A percentile compares a stretch with the other conserved stretches of the same genome.
Conservation (phyloP, 1,140 invertebrate genomes). For the Phymorhynchus buccinoides region DNA sequence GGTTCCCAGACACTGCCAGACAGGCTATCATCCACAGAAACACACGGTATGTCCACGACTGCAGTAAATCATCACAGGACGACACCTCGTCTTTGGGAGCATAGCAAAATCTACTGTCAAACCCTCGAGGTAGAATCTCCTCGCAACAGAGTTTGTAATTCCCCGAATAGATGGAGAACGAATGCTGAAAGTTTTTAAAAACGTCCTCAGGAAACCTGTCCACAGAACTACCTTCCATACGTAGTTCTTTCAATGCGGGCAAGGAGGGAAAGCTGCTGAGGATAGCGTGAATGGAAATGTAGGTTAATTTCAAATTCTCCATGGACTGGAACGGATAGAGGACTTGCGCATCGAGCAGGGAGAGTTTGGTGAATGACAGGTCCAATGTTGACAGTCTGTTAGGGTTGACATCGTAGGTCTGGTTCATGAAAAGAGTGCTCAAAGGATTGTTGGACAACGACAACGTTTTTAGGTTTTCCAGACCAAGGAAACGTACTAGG, state of each 20-base stretch:
- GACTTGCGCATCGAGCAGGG: background rate
- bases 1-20: background rate
- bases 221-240: background rate
- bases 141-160: background rate
- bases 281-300: too few relatives aligned
- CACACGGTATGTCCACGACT: background rate
- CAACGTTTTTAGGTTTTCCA: background rate
- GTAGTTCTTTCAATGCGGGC: background rate
- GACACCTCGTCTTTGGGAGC: background rate
- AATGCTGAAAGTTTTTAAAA: background rate
- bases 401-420: background rate
- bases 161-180: background rate
- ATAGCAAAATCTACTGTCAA: background rate
- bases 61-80: background rate
- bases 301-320: background rate
- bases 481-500: background rate
- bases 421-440: background rate
- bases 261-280: background rate
- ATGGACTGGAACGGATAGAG: conserved; percentile 19
- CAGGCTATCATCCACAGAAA: background rate
- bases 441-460: conserved; percentile 31
- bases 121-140: background rate
- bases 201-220: background rate
- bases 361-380: background rate
- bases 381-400: background rate